A percentile compares a stretch with the other conserved stretches of the same genome.
phyloP scores from a whole-genome alignment of 2,888 invertebrate genomes.

The Antitype chi region DNA sequence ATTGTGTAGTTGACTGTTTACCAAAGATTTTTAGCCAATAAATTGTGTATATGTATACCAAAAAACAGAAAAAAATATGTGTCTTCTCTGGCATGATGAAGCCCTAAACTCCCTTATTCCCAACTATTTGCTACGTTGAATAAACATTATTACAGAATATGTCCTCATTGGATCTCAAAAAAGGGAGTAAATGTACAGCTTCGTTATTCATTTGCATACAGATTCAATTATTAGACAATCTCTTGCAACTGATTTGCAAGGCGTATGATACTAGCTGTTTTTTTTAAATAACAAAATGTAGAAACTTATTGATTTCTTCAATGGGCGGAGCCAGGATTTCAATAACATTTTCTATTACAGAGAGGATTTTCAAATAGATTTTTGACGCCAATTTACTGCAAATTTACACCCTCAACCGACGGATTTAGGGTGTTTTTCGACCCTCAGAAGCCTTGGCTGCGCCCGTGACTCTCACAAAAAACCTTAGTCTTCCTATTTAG shows the following conservation, averaged over 20 bases:
- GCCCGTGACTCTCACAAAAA: conserved; percentile 54
- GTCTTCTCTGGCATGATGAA: background rate
- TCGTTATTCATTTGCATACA: conserved; percentile 17
- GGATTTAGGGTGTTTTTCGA: conserved; percentile 5
- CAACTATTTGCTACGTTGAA: background rate
- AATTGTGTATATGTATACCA: conserved; percentile 12
- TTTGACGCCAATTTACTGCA: conserved; percentile 35
- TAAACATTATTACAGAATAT: background rate
- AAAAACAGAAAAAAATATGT: background rate
- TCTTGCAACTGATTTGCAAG: conserved; percentile 1
- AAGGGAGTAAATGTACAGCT: background rate
- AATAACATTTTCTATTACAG: background rate
- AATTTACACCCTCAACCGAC: background rate
- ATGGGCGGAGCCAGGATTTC: conserved; percentile 45
- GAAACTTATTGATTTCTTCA: conserved; percentile 47
- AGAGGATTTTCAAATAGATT: conserved; percentile 15
- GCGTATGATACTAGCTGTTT: conserved; percentile 3
- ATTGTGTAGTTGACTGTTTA: conserved; percentile 29
- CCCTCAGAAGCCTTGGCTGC: conserved; percentile 21
- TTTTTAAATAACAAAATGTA: conserved; percentile 40
- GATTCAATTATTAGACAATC: conserved; percentile 13
- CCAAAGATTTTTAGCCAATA: conserved; percentile 49
- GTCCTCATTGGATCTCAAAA: background rate
- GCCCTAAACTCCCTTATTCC: background rate
- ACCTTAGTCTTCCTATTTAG: conserved; percentile 77